A percentile compares a stretch with the other conserved stretches of the same genome.
Conservation (phyloP, 30 jellyfish, hydroid and myxozoan species). For the Hydra vulgaris region DNA sequence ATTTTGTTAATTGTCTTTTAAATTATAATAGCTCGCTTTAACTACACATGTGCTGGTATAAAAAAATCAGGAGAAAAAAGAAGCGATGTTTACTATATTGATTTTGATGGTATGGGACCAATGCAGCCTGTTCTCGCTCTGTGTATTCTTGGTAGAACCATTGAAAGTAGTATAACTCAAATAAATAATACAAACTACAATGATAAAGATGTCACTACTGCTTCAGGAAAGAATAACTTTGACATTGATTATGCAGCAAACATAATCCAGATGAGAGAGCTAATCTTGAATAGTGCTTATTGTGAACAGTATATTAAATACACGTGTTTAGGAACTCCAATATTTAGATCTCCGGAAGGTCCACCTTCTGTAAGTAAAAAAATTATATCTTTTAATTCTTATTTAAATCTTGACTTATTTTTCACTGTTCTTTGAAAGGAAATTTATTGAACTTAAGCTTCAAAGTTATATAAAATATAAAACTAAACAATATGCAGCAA, state of each 20-base stretch:
- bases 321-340: constrained; percentile 66
- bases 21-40: constrained; percentile 99
- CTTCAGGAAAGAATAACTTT: constrained; percentile 42
- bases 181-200: constrained; percentile 61
- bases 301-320: constrained; percentile 70
- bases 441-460: too few species aligned
- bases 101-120: constrained; percentile 92
- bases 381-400: too few species aligned
- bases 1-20: too few species aligned
- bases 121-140: constrained; percentile 74
- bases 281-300: constrained; percentile 37
- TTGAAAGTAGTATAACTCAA: constrained; percentile 70
- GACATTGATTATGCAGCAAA: constrained; percentile 63
- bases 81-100: constrained; percentile 83
- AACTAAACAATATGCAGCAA: too few species aligned
- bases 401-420: too few species aligned
- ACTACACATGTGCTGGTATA: constrained; percentile 84
- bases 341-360: constrained; percentile 75
- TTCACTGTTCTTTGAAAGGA: too few species aligned
- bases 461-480: too few species aligned
- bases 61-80: constrained; percentile 63
- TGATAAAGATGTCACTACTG: constrained; percentile 51
- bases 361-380: constrained; percentile 45
- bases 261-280: constrained; percentile 77
- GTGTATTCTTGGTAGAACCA: constrained; percentile 75